Evolutionary conservation across 2,797 vertebrate species (phyloP), one percentile per base, ranked within the genome.

Genomic region (Rousettus madagascariensis): DNA sequence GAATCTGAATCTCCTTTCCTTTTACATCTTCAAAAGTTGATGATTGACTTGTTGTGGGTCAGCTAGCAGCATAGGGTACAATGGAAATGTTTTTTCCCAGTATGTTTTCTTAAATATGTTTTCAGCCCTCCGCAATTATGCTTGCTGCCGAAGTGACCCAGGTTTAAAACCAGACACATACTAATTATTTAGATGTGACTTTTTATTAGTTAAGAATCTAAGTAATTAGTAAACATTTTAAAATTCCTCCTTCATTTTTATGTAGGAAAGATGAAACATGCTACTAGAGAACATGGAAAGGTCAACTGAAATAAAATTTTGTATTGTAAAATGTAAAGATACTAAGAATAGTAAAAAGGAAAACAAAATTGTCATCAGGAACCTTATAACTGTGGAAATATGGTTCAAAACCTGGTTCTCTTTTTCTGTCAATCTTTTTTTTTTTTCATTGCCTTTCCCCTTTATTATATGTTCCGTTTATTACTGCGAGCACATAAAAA

Each of bases 111-210:
- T 96, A 57, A 92, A 93, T 91, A 41, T 85, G 22, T 78, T 92
- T 51, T 86, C 20, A 93, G 49, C 30, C 51, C 16, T 77, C 61
- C 17, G 43, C 59, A 85, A 24, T 91, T 77, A 38, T 61, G 53
- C 69, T 95, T 96, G 85, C 78, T 97, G 92, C 86, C 95, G 49
- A 89, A 92, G 55, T 96, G 92, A 90, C 43, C 93, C 19, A 59
- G 71, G 41, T 95, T 95, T 87, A 97, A 95, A 96, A 33, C 9
- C 46, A 93, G 91, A 57, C 38, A 90, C 15, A 80, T 41, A 86
- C 33, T 71, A 91, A 72, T 95, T 95, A 90, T 87, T 94, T 94
- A 79, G 28, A 91, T 84, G 30, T 75, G 69, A 80, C 43, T 94
- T 74, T 92, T 85, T 72, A 59, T 86, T 94, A 87, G 66, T 88